Evolutionary conservation across 2,888 invertebrate genomes (phyloP), one percentile per base, ranked within the genome.

Genomic region (Ceriagrion tenellum): DNA sequence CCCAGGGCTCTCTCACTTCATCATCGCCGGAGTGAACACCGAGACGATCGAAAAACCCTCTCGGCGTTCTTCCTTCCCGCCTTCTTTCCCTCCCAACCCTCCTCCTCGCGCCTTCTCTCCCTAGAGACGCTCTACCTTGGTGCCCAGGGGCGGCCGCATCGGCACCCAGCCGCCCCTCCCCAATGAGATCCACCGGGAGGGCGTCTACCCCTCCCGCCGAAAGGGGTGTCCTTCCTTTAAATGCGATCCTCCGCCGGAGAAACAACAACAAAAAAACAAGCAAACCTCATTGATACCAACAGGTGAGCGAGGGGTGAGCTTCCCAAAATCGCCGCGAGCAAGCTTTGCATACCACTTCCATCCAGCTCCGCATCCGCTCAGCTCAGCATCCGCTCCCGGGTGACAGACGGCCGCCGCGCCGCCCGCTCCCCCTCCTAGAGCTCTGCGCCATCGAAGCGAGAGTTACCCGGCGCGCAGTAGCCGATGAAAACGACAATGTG

Each of bases 271-370:
- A 10, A 10, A 20, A 20, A 26, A n/a, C n/a, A n/a, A 81, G 35
- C 6, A 81, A 30, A 26, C 10, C 69, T 47, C 93, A 74, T 74
- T 93, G 93, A 93, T 93, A 93, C 69, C 81, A 81, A 81, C 93
- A 63, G 40, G 63, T 93, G 93, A 74, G 74, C 74, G 63, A 55
- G 91, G n/a, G 69, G n/a, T 91, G 91, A 63, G 40, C 91, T 91
- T 63, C 63, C 63, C 63, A 47, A 93, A 59, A 93, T 47, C 26
- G 93, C 93, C 93, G 69, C 30, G 93, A 55, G 93, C 93, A n/a
- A 63, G 63, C 47, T 35, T 63, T 91, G 20, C 63, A n/a, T 26
- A 74, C 93, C 69, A 93, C 93, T 74, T 74, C 93, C 93, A 93
- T 93, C 47, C 47, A 47, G 47, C 63, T 35, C 69, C 55, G 47